Evolutionary conservation across 1,140 invertebrate genomes (phyloP).

Genomic region (Tyrophagus putrescentiae): DNA sequence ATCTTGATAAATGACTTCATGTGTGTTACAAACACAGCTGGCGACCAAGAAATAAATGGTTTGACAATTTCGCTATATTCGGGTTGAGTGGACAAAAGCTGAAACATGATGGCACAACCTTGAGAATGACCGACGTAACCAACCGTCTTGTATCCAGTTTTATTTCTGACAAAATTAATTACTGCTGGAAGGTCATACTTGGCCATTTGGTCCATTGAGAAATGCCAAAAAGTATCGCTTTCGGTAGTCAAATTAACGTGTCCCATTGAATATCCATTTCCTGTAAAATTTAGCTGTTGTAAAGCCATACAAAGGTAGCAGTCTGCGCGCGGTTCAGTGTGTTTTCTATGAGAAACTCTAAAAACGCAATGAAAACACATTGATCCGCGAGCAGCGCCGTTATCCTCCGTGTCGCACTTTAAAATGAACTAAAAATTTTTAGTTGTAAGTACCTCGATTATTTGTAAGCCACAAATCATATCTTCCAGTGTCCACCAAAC

Average conservation of each 20-base stretch:
- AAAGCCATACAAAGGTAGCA: too few relatives aligned
- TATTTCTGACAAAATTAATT: constrained; percentile 34
- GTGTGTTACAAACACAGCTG: constrained; percentile 52
- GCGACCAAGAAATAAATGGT: constrained; percentile 48
- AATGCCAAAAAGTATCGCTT: constrained; percentile 34
- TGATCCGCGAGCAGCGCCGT: too few relatives aligned
- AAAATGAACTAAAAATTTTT: too few relatives aligned
- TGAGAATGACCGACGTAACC: constrained; percentile 51
- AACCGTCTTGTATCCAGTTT: constrained; percentile 43
- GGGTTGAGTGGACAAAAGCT: constrained; percentile 44
- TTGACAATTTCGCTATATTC: constrained; percentile 46
- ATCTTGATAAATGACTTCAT: constrained; percentile 45
- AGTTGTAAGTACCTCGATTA: too few relatives aligned
- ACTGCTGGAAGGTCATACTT: constrained; percentile 37
- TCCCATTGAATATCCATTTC: constrained; percentile 29
- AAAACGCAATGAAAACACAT: too few relatives aligned
- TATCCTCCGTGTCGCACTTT: too few relatives aligned
- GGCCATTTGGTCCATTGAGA: constrained; percentile 31
- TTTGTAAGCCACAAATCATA: constrained; percentile 1
- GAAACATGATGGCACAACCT: constrained; percentile 47
- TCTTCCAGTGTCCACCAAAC: constrained; percentile 28
- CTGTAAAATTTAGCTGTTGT: too few relatives aligned
- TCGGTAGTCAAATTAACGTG: not conserved
- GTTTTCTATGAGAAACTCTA: too few relatives aligned
- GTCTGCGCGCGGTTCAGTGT: too few relatives aligned